Percentiles rank a stretch among this genome's conserved stretches.
These are phyloP conservation scores for Paracanthobrama guichenoti DNA, from an alignment of 2,113 vertebrate species.

Conservation along the genomic window DNA sequence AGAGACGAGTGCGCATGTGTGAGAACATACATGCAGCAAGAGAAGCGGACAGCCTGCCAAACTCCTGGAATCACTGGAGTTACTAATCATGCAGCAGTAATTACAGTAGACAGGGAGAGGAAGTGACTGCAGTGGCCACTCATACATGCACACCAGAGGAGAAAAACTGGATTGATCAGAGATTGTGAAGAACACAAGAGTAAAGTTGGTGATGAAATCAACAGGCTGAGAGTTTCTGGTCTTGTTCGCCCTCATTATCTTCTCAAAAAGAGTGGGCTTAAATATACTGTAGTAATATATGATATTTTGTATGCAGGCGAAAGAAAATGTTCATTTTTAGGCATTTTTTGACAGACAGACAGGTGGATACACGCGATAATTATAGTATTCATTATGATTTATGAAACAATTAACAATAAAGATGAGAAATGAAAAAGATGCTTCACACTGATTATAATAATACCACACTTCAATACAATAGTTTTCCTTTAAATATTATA, in stretches of 20 bases:
- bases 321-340: not conserved
- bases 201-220: not conserved
- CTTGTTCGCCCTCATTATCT: not conserved
- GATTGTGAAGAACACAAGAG: not conserved
- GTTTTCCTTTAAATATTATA: not conserved
- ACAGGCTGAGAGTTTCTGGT: not conserved
- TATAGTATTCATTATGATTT: too few species aligned
- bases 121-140: not conserved
- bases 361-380: not conserved
- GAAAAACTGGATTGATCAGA: not conserved
- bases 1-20: not conserved
- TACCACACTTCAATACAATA: not conserved
- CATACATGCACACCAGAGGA: not conserved
- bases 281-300: not conserved
- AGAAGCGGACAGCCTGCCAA: slow-evolving; percentile 1
- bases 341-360: not conserved
- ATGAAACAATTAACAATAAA: not conserved
- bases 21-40: not conserved
- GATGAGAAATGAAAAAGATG: not conserved
- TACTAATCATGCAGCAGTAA: slow-evolving; percentile 33
- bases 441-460: not conserved
- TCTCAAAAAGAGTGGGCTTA: not conserved
- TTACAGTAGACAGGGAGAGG: not conserved
- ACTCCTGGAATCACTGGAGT: slow-evolving; percentile 18
- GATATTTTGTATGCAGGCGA: not conserved